Base-by-base conservation (phyloP, 2,888 invertebrate genomes). In the Pseudococcus jackbeardsleyi region DNA sequence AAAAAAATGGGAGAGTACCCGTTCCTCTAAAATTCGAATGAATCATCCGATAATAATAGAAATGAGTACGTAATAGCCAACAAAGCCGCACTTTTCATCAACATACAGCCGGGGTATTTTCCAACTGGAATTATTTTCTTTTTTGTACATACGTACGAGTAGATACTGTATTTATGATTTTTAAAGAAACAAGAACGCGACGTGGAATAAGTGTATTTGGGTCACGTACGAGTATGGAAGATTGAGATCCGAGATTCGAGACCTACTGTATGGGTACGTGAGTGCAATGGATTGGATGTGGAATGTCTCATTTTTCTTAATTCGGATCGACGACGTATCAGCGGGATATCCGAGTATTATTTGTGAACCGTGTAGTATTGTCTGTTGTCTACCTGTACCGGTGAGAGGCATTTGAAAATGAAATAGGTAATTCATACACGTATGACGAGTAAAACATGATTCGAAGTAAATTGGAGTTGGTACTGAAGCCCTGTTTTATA, bases 241-340 rank as follows among this genome's bases (percentile, higher is more conserved):
- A 54, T n/a, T 17, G n/a, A 54, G 54, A 54, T 54, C 4, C n/a
- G 54, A 54, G 54, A 54, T 64, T 22, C 64, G 39, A 72, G 72
- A 72, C 15, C 72, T 26, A 8, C 64, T 64, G 0, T n/a, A 12
- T 33, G 3, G 26, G 26, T 26, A 72, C 68, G 68, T 33, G 72
- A 72, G 72, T 72, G 64, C 22, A 3, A 19, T 64, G 64, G 64
- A 64, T 11, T 64, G 64, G 64, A 64, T 11, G 6, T 33, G 33
- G 72, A 72, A 72, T 72, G 33, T 72, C 72, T 72, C 72, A 33
- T 33, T 33, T 72, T 72, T 72, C 26, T 72, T 72, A 72, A 72
- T 72, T 72, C 72, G 72, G 42, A 33, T 72, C 72, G 64, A 72
- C 12, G 72, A 72, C 33, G 72, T 33, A 72, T 72, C 72, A 12